Base-by-base conservation (phyloP, 2,797 vertebrate species). In the Microctenopoma steveboyesi region DNA sequence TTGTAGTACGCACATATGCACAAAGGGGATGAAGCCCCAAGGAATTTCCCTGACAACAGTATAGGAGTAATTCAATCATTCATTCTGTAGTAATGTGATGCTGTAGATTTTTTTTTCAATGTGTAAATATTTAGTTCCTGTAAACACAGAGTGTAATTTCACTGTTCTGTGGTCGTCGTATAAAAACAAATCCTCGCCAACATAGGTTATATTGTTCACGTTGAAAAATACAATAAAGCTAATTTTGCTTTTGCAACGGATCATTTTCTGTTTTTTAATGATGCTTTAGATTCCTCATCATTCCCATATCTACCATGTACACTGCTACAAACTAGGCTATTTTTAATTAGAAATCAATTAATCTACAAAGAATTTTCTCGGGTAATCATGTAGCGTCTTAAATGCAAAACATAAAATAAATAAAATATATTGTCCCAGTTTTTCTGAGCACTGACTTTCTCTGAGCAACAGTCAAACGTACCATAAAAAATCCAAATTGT, bases 1-100 rank as follows among this genome's bases (percentile, higher is more conserved):
- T 86, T 87, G 74, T 82, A 74, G 52, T 62, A 61, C 18, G n/a
- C 49, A 57, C 46, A 33, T 27, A 35, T 12, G 49, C 60, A 39
- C 70, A 76, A 79, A 46, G 3, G 22, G 47, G 64, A 68, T 51
- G 16, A 28, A 71, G 74, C 72, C 49, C 63, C 51, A 53, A 83
- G 74, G 83, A 85, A 86, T 85, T 82, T 84, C 74, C 69, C 78
- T 27, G 14, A 54, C 64, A 84, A 67, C 59, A 57, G 53, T 57
- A 72, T 4, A 37, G 40, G 14, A 74, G 69, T 80, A 81, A 83
- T 90, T 74, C 47, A 60, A 82, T 86, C 72, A 64, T 25, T 1
- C 28, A 76, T 67, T 73, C 61, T 70, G 35, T 49, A 35, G 51
- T 65, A 55, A 67, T 81, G 47, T 70, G 53, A 77, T 45, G 3